phyloP scores from a whole-genome alignment of 2,797 vertebrate species.

The Xiphophorus birchmanni region DNA sequence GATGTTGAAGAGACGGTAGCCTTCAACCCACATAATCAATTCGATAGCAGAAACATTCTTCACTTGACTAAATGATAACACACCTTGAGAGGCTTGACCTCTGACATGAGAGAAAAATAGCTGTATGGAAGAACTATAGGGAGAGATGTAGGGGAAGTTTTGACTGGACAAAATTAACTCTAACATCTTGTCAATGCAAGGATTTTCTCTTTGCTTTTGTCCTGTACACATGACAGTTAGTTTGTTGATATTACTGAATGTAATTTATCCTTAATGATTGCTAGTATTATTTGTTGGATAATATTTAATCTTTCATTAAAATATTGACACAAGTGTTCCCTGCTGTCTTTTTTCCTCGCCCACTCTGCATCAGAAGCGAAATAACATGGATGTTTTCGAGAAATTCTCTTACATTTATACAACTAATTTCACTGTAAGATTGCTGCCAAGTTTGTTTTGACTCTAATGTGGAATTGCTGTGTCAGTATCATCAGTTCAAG shows the following conservation, averaged over 20 bases:
- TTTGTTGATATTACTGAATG: constrained; percentile 21
- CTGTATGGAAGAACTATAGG: constrained; percentile 57
- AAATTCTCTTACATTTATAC: background rate
- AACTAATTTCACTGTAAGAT: background rate
- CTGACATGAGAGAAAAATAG: constrained; percentile 75
- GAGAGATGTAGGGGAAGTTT: constrained; percentile 68
- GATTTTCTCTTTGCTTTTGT: constrained; percentile 42
- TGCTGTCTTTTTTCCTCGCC: background rate
- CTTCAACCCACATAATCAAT: constrained; percentile 78
- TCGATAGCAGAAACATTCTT: constrained; percentile 59
- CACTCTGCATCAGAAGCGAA: background rate
- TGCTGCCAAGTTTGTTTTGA: background rate
- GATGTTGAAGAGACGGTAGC: constrained; percentile 66
- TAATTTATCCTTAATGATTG: constrained; percentile 6
- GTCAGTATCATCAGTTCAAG: background rate
- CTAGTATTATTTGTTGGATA: background rate
- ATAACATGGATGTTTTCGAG: background rate
- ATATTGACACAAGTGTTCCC: background rate
- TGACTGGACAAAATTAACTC: constrained; percentile 65
- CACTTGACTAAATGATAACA: constrained; percentile 71
- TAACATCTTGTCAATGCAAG: background rate
- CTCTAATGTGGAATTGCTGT: background rate
- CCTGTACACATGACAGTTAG: constrained; percentile 37
- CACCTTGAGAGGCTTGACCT: constrained; percentile 74
- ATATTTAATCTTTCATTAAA: constrained; percentile 10